Percentiles rank a stretch among this genome's conserved stretches.
Conservation (phyloP, 2,888 invertebrate species). For the Endotricha flammealis region DNA sequence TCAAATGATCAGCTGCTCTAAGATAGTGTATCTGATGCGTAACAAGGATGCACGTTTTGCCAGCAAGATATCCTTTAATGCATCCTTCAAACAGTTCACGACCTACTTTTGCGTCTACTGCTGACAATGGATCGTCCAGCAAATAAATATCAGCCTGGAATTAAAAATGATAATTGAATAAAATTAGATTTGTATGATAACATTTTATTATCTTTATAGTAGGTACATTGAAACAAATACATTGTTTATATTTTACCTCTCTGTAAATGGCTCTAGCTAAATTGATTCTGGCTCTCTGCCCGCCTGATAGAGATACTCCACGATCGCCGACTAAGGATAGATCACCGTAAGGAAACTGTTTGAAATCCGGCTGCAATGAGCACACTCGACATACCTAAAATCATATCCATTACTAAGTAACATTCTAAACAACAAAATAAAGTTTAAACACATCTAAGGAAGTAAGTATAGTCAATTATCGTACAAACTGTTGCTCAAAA, state of each 20-base stretch:
- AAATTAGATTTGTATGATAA: no score
- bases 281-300: conserved; percentile 89
- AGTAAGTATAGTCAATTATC: no score
- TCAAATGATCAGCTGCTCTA: conserved; percentile 65
- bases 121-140: conserved; percentile 89
- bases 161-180: no score
- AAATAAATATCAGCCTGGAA: conserved; percentile 85
- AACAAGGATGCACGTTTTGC: conserved; percentile 85
- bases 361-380: conserved; percentile 83
- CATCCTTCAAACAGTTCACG: conserved; percentile 86
- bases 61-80: conserved; percentile 79
- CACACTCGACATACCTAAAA: conserved; percentile 83
- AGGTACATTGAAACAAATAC: no score
- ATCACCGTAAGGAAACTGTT: conserved; percentile 86
- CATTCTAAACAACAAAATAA: no score
- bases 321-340: conserved; percentile 88
- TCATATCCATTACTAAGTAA: no score
- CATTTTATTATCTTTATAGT: no score
- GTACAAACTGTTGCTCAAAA: no score
- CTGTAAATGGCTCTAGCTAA: conserved; percentile 87
- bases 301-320: conserved; percentile 89
- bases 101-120: conserved; percentile 88
- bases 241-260: no score
- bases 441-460: no score
- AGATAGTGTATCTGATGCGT: conserved; percentile 89